A percentile compares a stretch with the other conserved stretches of the same genome.
These are phyloP conservation scores for Sinocyclocheilus rhinocerous DNA, from an alignment of 2,113 vertebrate genomes.

Conservation along the genomic window DNA sequence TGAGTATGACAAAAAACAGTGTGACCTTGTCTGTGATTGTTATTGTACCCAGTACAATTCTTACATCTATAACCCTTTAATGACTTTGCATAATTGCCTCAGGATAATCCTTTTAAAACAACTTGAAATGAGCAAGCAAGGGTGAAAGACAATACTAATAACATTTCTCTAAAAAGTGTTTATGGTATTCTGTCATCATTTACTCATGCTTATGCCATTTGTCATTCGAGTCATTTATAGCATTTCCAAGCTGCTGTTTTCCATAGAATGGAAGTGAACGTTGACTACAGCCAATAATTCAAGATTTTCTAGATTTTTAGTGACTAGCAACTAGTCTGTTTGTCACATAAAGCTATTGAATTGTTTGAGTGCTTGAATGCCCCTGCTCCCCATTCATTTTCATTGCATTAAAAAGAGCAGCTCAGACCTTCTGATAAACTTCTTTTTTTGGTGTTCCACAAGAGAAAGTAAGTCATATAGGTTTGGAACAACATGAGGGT, in stretches of 20 bases:
- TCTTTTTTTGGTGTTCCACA: neutral
- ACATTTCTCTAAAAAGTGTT: neutral
- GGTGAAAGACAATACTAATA: neutral
- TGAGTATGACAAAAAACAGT: conserved; percentile 27
- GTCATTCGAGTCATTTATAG: neutral
- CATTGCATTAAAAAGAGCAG: neutral
- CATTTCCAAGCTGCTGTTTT: neutral
- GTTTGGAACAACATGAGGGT: neutral
- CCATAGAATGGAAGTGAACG: neutral
- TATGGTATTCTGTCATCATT: too few species aligned
- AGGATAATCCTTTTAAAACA: conserved; percentile 19
- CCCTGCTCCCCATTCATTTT: neutral
- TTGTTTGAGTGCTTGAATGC: neutral
- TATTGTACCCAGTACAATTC: conserved; percentile 35
- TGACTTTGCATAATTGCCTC: conserved; percentile 16
- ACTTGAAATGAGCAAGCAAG: conserved; percentile 8
- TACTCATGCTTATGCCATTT: too few species aligned
- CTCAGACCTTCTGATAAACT: neutral
- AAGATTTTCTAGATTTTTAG: neutral
- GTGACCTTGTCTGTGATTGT: conserved; percentile 30
- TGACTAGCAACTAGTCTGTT: neutral
- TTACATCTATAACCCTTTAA: conserved; percentile 18
- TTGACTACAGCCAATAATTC: neutral
- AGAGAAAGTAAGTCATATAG: neutral
- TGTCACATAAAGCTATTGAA: neutral